Percentiles rank a stretch among this genome's conserved stretches.
Evolutionary conservation across 1,140 invertebrate species (phyloP).

Genomic region (Calephelis virginiensis): DNA sequence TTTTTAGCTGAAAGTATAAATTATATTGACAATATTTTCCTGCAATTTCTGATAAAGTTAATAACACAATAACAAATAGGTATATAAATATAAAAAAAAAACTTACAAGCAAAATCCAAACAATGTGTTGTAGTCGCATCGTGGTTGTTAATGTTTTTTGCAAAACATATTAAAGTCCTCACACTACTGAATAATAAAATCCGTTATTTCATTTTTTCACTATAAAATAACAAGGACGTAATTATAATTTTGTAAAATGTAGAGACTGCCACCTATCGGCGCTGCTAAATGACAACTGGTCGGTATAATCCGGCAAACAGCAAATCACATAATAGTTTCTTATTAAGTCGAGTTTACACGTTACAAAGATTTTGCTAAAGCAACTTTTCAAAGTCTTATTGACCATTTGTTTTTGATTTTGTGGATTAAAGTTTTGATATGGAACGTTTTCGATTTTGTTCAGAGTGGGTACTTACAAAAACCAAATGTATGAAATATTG

Average conservation of each 20-base stretch:
- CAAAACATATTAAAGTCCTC: slow-evolving; percentile 4
- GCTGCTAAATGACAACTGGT: slow-evolving; percentile 35
- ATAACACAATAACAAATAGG: too few species aligned
- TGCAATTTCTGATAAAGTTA: too few species aligned
- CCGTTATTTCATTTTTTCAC: slow-evolving; percentile 10
- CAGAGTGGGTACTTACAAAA: too few species aligned
- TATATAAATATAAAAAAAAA: background rate
- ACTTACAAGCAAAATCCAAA: slow-evolving; percentile 3
- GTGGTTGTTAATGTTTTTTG: slow-evolving; percentile 4
- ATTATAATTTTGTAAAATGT: background rate
- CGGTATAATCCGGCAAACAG: slow-evolving; percentile 19
- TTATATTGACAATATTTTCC: too few species aligned
- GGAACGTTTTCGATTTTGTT: too few species aligned
- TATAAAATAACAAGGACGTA: slow-evolving; percentile 10
- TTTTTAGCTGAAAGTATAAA: too few species aligned
- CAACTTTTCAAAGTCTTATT: background rate
- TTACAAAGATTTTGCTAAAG: background rate
- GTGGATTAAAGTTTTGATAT: too few species aligned
- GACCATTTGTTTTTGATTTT: too few species aligned
- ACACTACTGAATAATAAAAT: background rate
- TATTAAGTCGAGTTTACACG: background rate
- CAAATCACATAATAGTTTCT: slow-evolving; percentile 6
- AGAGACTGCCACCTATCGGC: slow-evolving; percentile 25
- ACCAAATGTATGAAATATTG: too few species aligned
- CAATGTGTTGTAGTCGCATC: background rate